Evolutionary conservation across 2,888 invertebrate species (phyloP).

Genomic region (Diarsia dahlii): DNA sequence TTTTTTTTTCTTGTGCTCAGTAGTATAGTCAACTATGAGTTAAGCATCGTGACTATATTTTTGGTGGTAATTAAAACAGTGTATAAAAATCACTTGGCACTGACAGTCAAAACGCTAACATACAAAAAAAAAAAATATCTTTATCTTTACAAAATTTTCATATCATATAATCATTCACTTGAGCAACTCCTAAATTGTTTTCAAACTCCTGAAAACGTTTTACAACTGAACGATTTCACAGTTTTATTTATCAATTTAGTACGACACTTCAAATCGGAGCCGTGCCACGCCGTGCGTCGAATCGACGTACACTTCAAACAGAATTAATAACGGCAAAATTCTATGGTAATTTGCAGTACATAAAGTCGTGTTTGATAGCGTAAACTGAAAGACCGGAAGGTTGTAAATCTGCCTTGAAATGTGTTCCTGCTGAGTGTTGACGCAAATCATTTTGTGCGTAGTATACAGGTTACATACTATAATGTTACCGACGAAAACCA

Average conservation of each 20-base stretch:
- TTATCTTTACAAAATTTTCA: too few species aligned
- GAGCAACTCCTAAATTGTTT: not conserved
- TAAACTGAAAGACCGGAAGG: conserved; percentile 33
- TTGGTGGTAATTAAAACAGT: not conserved
- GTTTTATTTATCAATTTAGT: conserved; percentile 43
- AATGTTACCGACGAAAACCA: not conserved
- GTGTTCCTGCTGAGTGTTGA: not conserved
- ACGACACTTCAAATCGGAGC: conserved; percentile 27
- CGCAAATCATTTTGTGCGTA: not conserved
- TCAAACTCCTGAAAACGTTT: conserved; percentile 9
- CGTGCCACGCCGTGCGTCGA: not conserved
- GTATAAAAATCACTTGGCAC: not conserved
- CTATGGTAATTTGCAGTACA: conserved; percentile 31
- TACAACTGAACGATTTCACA: conserved; percentile 18
- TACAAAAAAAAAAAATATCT: too few species aligned
- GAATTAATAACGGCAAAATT: conserved; percentile 4
- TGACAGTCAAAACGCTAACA: not conserved
- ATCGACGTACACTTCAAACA: conserved; percentile 50
- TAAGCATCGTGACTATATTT: not conserved
- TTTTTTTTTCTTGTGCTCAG: not conserved
- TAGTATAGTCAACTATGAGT: not conserved
- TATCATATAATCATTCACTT: too few species aligned
- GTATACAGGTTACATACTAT: not conserved
- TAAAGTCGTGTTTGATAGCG: conserved; percentile 38
- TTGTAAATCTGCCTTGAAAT: conserved; percentile 40